Evolutionary conservation across 2,113 vertebrate genomes (phyloP), one percentile per base, ranked within the genome.

Genomic region (Triplophysa tibetana): DNA sequence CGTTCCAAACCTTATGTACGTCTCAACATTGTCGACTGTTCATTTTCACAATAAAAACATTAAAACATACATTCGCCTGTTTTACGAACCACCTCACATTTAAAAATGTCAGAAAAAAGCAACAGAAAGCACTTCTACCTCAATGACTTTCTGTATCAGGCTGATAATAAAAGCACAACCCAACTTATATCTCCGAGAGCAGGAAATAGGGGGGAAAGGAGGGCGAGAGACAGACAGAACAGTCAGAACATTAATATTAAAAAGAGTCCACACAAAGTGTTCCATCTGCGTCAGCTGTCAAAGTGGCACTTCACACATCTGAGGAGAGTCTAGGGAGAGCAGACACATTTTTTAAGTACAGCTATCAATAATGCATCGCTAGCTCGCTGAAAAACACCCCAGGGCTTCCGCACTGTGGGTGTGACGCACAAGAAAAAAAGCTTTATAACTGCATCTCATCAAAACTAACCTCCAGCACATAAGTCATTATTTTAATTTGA

Each of bases 321-420:
- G 2, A 16, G n/a, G 24, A 75, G 41, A 52, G 23, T 54, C 66
- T 21, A 54, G 43, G 13, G 24, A 24, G 4, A 45, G 48, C 38
- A 63, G 10, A 41, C 48, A 62, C 62, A 66, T 33, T 54, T 64
- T 70, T 62, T 60, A 65, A 14, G 2, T 54, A 62, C 54, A 61
- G 13, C 73, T 75, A 84, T 81, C 56, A 81, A 64, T 70, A 75
- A 84, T 81, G 75, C 58, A 81, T 74, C 41, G 24, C 67, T 21
- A 67, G 43, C 66, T 63, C 4, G 4, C 45, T 52, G 21, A 11
- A 58, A 38, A 26, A 41, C 8, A 1, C 58, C 23, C 17, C 21
- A 19, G 33, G 48, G 12, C 33, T 56, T 54, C 52, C 70, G 38
- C 67, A 58, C 43, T 56, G 43, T 62, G 33, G 24, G 61, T 26